These are phyloP conservation scores for Planococcus citri DNA, from an alignment of 1,140 invertebrate species.

Conservation along the genomic window DNA sequence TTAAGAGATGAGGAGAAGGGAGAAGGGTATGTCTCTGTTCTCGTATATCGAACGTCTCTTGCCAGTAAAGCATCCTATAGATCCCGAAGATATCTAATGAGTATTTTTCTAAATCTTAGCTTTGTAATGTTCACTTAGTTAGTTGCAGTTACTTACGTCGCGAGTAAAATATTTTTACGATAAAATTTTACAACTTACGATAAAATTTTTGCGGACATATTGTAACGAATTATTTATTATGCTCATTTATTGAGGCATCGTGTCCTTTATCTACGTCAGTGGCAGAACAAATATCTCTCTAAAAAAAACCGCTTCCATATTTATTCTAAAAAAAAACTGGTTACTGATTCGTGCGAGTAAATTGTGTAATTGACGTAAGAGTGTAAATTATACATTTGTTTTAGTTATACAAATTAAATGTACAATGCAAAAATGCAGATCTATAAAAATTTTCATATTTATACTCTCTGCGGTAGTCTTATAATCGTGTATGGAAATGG, in stretches of 20 bases:
- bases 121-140: background rate
- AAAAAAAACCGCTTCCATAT: conserved; percentile 6
- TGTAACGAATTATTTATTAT: conserved; percentile 4
- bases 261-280: conserved; percentile 2
- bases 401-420: background rate
- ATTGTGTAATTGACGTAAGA: conserved; percentile 7
- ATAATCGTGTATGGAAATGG: too few species aligned
- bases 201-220: conserved; percentile 7
- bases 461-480: background rate
- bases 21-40: too few species aligned
- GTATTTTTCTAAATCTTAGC: too few species aligned
- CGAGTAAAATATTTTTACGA: conserved; percentile 3
- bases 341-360: conserved; percentile 2
- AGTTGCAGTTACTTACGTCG: too few species aligned
- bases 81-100: too few species aligned
- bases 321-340: background rate
- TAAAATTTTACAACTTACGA: background rate
- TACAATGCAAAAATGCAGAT: conserved; percentile 7
- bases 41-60: too few species aligned
- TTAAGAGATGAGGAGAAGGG: too few species aligned
- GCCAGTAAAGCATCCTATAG: too few species aligned
- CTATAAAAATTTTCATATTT: conserved; percentile 8
- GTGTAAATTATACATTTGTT: background rate
- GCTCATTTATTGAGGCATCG: background rate
- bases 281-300: background rate